Conservation (phyloP, 2,888 invertebrate genomes). For the Eupithecia dodoneata region DNA sequence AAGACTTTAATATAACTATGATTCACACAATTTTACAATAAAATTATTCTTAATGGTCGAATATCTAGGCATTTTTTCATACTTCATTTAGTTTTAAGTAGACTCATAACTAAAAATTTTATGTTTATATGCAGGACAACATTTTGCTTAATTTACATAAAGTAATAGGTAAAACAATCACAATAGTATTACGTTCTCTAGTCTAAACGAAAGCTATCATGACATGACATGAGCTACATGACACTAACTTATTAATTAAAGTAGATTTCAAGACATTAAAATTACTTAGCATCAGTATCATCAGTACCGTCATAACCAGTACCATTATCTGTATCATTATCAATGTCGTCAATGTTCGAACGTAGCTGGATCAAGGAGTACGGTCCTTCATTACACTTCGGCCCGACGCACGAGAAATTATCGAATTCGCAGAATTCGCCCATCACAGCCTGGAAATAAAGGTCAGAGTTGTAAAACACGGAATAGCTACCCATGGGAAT, state of each 20-base stretch:
- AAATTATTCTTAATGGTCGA: no score
- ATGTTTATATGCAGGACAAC: no score
- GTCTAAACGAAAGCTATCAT: background rate
- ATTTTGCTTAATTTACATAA: no score
- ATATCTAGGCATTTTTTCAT: background rate
- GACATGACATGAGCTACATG: background rate
- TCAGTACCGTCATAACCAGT: background rate
- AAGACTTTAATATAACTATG: no score
- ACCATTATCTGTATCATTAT: background rate
- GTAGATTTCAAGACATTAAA: background rate
- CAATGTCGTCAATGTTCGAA: background rate
- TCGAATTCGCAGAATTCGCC: constrained; percentile 78
- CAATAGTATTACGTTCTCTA: background rate
- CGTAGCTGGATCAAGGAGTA: constrained; percentile 55
- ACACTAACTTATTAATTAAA: background rate
- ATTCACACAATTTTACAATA: no score
- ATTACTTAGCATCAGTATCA: background rate
- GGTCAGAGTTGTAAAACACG: background rate
- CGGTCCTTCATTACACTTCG: constrained; percentile 75
- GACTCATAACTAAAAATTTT: no score
- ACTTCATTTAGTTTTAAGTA: background rate
- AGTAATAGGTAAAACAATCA: background rate
- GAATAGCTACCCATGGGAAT: background rate
- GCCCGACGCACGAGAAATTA: constrained; percentile 74
- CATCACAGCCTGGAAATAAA: constrained; percentile 62